phyloP scores from a whole-genome alignment of 2,113 vertebrate species.

The Typhlomys cinereus region DNA sequence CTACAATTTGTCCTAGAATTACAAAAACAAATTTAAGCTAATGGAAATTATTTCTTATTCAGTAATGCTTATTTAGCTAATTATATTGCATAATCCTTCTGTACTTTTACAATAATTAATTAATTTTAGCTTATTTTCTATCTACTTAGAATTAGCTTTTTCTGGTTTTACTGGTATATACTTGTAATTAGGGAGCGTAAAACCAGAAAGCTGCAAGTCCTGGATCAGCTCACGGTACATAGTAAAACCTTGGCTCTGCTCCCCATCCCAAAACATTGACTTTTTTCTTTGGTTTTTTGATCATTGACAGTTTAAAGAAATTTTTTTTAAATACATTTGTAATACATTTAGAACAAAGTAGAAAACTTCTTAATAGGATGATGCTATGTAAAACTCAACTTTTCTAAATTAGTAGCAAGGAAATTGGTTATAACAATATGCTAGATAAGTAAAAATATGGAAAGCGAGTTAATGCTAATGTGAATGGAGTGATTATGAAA shows the following conservation, averaged over 20 bases:
- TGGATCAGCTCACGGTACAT: neutral
- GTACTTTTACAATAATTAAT: constrained; percentile 36
- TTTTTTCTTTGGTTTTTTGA: neutral
- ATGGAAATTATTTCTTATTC: constrained; percentile 46
- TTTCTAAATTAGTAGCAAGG: constrained; percentile 7
- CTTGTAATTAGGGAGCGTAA: neutral
- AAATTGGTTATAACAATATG: neutral
- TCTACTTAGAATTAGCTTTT: constrained; percentile 7
- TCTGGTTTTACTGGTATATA: neutral
- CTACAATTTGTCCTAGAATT: constrained; percentile 12
- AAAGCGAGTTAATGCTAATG: neutral
- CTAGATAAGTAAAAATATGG: constrained; percentile 32
- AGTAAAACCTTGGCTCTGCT: neutral
- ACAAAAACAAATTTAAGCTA: constrained; percentile 18
- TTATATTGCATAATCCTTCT: neutral
- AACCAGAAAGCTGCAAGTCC: neutral
- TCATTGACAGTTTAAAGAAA: neutral
- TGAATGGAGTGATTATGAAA: neutral
- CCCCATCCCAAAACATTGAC: neutral
- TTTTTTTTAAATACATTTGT: neutral
- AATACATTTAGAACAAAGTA: neutral
- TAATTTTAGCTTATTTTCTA: constrained; percentile 35
- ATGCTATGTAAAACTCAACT: neutral
- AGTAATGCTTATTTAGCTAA: neutral
- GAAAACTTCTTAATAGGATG: constrained; percentile 18